Conservation (phyloP, 2,113 vertebrate genomes). For the Lepus americanus region DNA sequence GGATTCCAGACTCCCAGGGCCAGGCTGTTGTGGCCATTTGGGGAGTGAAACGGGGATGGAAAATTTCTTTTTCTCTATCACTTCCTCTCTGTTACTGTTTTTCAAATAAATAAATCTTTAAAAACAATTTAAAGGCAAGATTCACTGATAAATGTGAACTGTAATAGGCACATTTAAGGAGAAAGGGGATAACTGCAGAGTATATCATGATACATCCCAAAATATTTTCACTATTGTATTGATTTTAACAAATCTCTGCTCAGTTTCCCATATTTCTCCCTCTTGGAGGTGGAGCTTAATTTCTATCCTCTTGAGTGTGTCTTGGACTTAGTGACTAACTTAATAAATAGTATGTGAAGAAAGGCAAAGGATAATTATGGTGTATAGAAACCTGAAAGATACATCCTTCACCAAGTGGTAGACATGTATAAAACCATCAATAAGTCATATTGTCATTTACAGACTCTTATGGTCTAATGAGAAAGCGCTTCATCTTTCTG, state of each 20-base stretch:
- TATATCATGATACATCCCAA: not conserved
- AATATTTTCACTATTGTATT: not conserved
- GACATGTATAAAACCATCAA: not conserved
- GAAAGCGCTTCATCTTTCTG: not conserved
- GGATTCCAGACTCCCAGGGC: too few relatives aligned
- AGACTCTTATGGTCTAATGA: not conserved
- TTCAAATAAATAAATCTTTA: not conserved
- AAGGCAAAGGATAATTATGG: not conserved
- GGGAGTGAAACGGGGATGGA: too few relatives aligned
- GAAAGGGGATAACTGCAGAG: not conserved
- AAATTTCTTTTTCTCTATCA: too few relatives aligned
- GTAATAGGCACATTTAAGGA: not conserved
- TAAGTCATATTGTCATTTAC: not conserved
- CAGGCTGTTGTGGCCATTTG: too few relatives aligned
- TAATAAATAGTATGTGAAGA: not conserved
- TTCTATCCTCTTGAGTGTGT: not conserved
- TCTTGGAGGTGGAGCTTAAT: not conserved
- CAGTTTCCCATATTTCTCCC: not conserved
- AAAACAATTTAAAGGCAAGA: not conserved
- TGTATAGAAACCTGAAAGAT: not conserved
- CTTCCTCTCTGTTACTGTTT: too few relatives aligned
- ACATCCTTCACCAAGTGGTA: not conserved
- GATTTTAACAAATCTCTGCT: not conserved
- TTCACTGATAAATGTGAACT: not conserved
- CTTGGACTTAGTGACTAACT: not conserved